Percentiles rank a stretch among this genome's conserved stretches.
phyloP scores from a whole-genome alignment of 2,113 vertebrate genomes.

The Ceyx margarethae region DNA sequence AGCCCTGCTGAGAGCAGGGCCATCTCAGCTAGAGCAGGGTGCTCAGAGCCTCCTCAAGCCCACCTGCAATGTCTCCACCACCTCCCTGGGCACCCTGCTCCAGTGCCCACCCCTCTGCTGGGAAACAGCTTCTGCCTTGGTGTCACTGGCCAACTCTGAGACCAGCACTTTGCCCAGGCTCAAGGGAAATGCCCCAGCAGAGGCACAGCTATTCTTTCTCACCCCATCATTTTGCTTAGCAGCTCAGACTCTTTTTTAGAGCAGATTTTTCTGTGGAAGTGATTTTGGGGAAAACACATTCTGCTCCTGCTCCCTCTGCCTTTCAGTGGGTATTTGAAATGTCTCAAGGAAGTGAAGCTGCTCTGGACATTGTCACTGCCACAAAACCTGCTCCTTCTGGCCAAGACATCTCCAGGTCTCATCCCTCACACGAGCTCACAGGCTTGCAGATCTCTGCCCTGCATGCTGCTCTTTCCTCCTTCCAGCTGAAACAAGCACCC shows the following conservation, averaged over 20 bases:
- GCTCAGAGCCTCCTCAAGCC: too few species aligned
- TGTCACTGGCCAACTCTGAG: not conserved
- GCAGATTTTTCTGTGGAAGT: not conserved
- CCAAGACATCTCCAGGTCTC: not conserved
- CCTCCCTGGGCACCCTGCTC: too few species aligned
- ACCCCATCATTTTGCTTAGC: not conserved
- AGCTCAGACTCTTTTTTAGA: not conserved
- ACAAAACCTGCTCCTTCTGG: not conserved
- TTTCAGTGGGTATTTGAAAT: not conserved
- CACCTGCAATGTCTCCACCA: too few species aligned
- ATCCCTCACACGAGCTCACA: not conserved
- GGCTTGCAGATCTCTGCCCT: not conserved
- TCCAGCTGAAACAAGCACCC: not conserved
- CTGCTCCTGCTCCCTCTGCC: not conserved
- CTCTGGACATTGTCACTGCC: not conserved
- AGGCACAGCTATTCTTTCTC: not conserved
- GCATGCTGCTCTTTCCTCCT: not conserved
- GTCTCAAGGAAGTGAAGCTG: not conserved
- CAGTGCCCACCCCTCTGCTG: too few species aligned
- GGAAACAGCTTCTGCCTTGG: too few species aligned
- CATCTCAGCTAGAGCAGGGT: too few species aligned
- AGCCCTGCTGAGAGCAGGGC: too few species aligned
- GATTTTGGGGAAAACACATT: not conserved
- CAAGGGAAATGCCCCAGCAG: not conserved
- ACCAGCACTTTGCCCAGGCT: not conserved